These are phyloP conservation scores for Musca domestica DNA, from an alignment of 1,140 invertebrate genomes.

Conservation along the genomic window DNA sequence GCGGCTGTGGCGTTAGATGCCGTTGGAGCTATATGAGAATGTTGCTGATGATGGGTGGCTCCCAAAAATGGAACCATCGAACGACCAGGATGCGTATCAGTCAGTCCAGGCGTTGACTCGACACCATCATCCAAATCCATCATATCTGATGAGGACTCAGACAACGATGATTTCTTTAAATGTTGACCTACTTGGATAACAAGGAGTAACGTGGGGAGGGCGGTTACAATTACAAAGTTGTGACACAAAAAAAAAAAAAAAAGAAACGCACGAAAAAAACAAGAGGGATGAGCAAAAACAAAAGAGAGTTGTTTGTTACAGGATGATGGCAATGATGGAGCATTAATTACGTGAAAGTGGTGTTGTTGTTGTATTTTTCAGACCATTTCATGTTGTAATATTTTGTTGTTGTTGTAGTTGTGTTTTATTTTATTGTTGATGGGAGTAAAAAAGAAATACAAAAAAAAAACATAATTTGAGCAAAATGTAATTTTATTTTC, in stretches of 20 bases:
- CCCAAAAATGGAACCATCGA: conserved; percentile 53
- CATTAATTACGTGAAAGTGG: not conserved
- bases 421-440: no score
- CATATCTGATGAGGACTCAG: conserved; percentile 91
- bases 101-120: conserved; percentile 67
- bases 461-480: no score
- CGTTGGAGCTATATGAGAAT: conserved; percentile 28
- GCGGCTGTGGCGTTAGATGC: conserved; percentile 34
- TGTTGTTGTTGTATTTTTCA: not conserved
- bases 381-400: no score
- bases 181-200: conserved; percentile 70
- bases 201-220: conserved; percentile 2
- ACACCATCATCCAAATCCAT: conserved; percentile 93
- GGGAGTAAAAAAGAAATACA: no score
- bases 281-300: not conserved
- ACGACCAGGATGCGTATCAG: conserved; percentile 50
- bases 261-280: not conserved
- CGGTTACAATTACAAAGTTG: not conserved
- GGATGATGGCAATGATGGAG: not conserved
- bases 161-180: conserved; percentile 86
- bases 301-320: not conserved
- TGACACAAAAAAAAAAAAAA: not conserved
- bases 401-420: no score
- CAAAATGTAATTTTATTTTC: no score
- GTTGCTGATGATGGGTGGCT: conserved; percentile 34